Base-by-base conservation (phyloP, 2,888 invertebrate genomes). In the Nomada goodeniana region DNA sequence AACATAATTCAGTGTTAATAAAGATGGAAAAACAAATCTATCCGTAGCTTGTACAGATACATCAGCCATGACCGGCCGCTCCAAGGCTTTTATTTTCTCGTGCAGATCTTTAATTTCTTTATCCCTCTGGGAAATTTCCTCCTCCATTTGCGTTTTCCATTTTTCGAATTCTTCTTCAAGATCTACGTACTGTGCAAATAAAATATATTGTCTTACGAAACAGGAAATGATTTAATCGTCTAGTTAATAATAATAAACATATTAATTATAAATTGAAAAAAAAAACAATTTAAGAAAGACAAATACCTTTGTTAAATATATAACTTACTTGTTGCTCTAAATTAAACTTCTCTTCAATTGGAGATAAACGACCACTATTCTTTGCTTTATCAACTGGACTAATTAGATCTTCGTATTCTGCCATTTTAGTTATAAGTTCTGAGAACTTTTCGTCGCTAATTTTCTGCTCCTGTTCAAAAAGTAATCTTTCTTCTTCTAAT, bases 371-470 rank as follows among this genome's bases (percentile, higher is more conserved):
- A 55, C 94, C 94, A 9, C 95, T 94, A 82, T 94, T 94, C 42
- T 89, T 87, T 9, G 82, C 81, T 77, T 95, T 94, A 50, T 94
- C 93, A 69, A 94, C 93, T 57, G 94, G 93, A 83, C 95, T 95
- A 91, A 96, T 96, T 92, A 97, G 96, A 74, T 97, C 96, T 92
- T 97, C 97, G 91, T 97, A 97, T 89, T 97, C 97, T n/a, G 95
- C 95, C 90, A 98, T 96, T 93, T 97, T 97, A 36, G 95, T 94
- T 88, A 97, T 95, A 42, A 98, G 94, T 85, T 97, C 97, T 1
- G 95, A 95, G 84, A 97, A 96, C 86, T 97, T 97, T 88, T 97
- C 97, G 92, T 96, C 97, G 83, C 96, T 96, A 64, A 96, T 95
- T 86, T 95, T 95, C 93, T 97, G 97, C 91, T 97, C 97, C 82